Conservation (phyloP, 2,888 invertebrate genomes). For the Synanthedon vespiformis region DNA sequence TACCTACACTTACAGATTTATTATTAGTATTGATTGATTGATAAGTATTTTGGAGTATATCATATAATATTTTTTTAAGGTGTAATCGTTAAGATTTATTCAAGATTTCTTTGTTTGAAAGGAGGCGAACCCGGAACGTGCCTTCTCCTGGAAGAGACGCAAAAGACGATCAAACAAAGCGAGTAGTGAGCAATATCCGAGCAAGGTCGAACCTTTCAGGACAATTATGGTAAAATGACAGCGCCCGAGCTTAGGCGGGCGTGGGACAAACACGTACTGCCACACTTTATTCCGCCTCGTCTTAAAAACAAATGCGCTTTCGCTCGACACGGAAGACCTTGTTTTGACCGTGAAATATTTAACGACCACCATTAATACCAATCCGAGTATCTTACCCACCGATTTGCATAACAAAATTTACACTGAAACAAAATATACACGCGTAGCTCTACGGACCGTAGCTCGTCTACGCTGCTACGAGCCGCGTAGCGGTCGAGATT, state of each 20-base stretch:
- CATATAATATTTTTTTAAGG: too few species aligned
- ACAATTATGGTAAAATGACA: conserved; percentile 43
- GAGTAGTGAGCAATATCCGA: conserved; percentile 1
- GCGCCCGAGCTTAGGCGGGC: conserved; percentile 8
- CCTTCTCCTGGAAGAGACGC: neutral
- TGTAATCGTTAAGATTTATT: too few species aligned
- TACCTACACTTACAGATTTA: too few species aligned
- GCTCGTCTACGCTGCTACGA: conserved; percentile 17
- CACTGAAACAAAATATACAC: conserved; percentile 13
- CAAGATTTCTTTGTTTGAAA: too few species aligned
- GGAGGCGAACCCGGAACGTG: neutral
- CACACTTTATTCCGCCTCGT: conserved; percentile 14
- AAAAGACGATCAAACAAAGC: neutral
- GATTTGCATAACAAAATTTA: conserved; percentile 5
- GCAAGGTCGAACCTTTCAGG: conserved; percentile 37
- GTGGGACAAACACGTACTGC: conserved; percentile 17
- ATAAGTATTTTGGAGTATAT: too few species aligned
- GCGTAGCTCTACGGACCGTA: conserved; percentile 13
- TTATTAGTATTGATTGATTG: too few species aligned
- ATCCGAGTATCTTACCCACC: conserved; percentile 11
- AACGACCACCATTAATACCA: conserved; percentile 7
- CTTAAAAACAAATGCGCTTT: conserved; percentile 14
- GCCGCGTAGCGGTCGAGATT: conserved; percentile 1
- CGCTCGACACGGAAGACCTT: conserved; percentile 33
- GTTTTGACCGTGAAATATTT: conserved; percentile 52